Evolutionary conservation across 2,113 vertebrate genomes (phyloP), one percentile per base, ranked within the genome.

Genomic region (Dendrocopos noguchii): DNA sequence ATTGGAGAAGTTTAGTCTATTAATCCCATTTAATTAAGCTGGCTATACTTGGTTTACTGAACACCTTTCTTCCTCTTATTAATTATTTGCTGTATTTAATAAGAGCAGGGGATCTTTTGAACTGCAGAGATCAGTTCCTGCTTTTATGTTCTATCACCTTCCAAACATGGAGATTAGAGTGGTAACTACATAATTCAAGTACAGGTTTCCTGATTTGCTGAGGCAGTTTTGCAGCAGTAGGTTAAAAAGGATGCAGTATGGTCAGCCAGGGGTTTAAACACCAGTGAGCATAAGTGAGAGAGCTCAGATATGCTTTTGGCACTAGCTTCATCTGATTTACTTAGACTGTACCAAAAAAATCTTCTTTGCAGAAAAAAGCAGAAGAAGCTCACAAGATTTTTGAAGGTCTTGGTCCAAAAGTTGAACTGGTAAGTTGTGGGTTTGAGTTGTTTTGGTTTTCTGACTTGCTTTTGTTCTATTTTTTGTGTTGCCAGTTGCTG

Each of bases 331-430:
- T 47, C 10, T 87, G 15, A 31, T 73, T 94, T 80, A 78, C 57
- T 90, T 66, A 57, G 11, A 65, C 29, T 75, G 8, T 87, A 61
- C 18, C 3, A 67, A 82, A 93, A 93, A 83, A 86, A 56, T 94
- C 46, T 97, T 66, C 29, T 90, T 97, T 97, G 20, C 96, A 99
- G 99, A 99, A 99, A 99, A 99, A 99, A 98, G 99, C 99, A 64
- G 99, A 99, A 97, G 99, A 99, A 97, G 99, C 99, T 91, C 99
- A 99, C 97, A 99, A 99, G 97, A 98, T 99, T 88, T 98, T 99
- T 93, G 99, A 99, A 98, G 99, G 99, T 81, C 98, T 99, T 87
- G 99, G 99, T 77, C 99, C 99, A 79, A 99, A 99, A 97, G 99
- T 99, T 84, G 99, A 99, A 96, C 97, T 99, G 98, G 99, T 99